A percentile compares a stretch with the other conserved stretches of the same genome.
phyloP scores from a whole-genome alignment of 2,888 invertebrate genomes.

The Malacosoma neustria region DNA sequence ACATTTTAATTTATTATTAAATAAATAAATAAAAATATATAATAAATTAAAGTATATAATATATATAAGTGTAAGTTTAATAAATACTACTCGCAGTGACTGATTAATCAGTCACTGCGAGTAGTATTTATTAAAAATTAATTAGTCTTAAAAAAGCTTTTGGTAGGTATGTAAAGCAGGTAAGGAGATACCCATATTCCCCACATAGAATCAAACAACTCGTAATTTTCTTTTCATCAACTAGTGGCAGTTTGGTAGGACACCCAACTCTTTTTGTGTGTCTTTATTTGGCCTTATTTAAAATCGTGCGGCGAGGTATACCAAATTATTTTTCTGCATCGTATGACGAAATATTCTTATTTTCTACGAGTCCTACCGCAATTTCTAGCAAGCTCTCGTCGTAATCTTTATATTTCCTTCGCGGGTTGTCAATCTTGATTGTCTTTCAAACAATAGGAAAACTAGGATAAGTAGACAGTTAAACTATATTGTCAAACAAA shows the following conservation, averaged over 20 bases:
- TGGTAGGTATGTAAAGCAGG: no score
- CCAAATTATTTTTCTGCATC: slow-evolving; percentile 12
- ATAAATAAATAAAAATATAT: no score
- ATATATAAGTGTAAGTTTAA: no score
- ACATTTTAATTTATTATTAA: no score
- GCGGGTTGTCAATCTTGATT: slow-evolving; percentile 6
- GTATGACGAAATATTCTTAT: slow-evolving; percentile 8
- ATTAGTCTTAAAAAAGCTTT: no score
- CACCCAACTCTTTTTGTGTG: slow-evolving; percentile 8
- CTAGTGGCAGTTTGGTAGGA: slow-evolving; percentile 6
- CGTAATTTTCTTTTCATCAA: slow-evolving; percentile 7
- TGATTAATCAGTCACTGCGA: no score
- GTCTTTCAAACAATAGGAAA: slow-evolving; percentile 5
- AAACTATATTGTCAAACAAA: no score
- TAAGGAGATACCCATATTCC: slow-evolving; percentile 10
- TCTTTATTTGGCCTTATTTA: slow-evolving; percentile 16
- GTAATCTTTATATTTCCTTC: slow-evolving; percentile 9
- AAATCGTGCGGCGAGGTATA: slow-evolving; percentile 12
- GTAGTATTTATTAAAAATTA: no score
- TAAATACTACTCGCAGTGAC: no score
- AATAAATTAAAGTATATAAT: no score
- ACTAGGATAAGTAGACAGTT: slow-evolving; percentile 3
- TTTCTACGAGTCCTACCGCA: slow-evolving; percentile 6
- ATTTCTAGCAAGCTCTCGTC: slow-evolving; percentile 5
- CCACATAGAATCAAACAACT: slow-evolving; percentile 9